Conservation (phyloP, 2,888 invertebrate species). For the Melanophora roralis region DNA sequence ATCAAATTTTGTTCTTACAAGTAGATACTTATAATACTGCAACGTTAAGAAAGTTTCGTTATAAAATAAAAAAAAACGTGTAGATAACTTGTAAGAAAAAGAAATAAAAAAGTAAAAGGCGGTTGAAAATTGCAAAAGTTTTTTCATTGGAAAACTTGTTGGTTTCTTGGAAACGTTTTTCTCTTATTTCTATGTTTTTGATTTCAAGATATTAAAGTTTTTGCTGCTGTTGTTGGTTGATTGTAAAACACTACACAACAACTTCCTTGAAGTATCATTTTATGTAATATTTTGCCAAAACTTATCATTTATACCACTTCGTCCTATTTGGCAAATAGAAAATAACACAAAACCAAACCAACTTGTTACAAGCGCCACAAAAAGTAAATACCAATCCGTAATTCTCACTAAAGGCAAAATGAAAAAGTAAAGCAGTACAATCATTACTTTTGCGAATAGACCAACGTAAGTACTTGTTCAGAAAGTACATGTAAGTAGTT, state of each 20-base stretch:
- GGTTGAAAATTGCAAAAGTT: constrained; percentile 73
- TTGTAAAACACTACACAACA: background rate
- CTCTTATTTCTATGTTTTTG: background rate
- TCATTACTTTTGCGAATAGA: background rate
- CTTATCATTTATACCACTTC: constrained; percentile 22
- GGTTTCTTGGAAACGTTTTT: constrained; percentile 13
- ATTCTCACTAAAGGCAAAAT: background rate
- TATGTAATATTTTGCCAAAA: constrained; percentile 30
- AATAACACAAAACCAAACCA: constrained; percentile 14
- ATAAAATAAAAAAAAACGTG: background rate
- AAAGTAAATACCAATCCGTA: background rate
- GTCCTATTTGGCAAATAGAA: background rate
- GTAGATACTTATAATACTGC: background rate
- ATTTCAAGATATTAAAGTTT: constrained; percentile 12
- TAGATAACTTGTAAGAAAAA: background rate
- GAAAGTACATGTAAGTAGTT: constrained; percentile 4
- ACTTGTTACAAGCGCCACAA: constrained; percentile 24
- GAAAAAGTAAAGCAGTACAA: background rate
- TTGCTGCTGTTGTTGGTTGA: background rate
- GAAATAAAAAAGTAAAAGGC: constrained; percentile 60
- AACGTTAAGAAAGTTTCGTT: background rate
- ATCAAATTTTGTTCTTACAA: no score
- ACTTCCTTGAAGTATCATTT: constrained; percentile 21
- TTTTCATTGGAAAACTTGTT: constrained; percentile 66
- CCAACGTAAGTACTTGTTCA: background rate